Evolutionary conservation across 2,888 invertebrate species (phyloP), one percentile per base, ranked within the genome.

Genomic region (Plebejus melissa): DNA sequence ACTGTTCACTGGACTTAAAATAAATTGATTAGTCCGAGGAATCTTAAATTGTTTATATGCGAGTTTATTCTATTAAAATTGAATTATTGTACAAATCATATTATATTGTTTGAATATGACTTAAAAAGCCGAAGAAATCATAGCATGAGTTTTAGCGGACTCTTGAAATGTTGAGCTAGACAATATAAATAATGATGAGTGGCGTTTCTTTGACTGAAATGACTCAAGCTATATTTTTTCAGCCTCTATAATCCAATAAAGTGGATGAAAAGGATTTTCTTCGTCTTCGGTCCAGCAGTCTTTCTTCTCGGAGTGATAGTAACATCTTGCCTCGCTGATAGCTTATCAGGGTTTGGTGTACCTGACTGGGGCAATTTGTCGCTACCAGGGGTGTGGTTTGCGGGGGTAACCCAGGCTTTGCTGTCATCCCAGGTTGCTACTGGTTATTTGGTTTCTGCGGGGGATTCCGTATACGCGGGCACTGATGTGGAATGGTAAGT

Each of bases 221-320:
- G n/a, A 54, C 54, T 54, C 54, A 54, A 54, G 13, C n/a, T 57
- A 5, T 41, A 1, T 41, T 70, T 38, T 41, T 50, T 72, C 32
- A 93, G 93, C 75, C 86, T 91, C 78, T 90, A 88, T 82, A 88
- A 83, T 78, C 87, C 89, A 70, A 83, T 88, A 76, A 92, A 90
- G 82, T 81, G 85, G 74, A 88, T 91, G 89, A 90, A 89, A 82
- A 83, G 87, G 76, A 80, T 86, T 58, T 86, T 90, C 76, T 92
- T 87, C 79, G 78, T 81, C 1, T 60, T 88, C 69, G 86, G 87
- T 0, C 89, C 89, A 0, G 1, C 82, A 1, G 80, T 88, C 7
- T 65, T 88, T 0, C 22, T 86, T 4, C 77, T 88, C 1, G 82
- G 81, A 0, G 75, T 88, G 1, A 79, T 84, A 2, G 81, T 86